Conservation (phyloP, 2,888 invertebrate species). For the Cephus pulcher region DNA sequence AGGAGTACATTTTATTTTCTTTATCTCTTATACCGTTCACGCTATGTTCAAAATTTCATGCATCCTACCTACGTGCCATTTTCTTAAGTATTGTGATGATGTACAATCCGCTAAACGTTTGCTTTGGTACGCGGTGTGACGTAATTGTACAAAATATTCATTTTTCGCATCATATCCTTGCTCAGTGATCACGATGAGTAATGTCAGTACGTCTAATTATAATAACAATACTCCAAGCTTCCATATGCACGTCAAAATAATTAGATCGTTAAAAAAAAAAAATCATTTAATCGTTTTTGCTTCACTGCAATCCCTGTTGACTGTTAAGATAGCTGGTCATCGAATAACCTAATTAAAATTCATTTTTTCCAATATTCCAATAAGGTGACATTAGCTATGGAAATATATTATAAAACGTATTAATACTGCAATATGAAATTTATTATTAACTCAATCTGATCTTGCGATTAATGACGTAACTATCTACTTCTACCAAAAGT, state of each 20-base stretch:
- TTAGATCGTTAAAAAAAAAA: background rate
- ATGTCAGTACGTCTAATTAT: background rate
- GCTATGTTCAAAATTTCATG: background rate
- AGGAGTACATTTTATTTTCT: slow-evolving; percentile 52
- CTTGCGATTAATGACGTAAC: background rate
- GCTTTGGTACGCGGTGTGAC: background rate
- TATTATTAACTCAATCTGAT: background rate
- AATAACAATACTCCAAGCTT: background rate
- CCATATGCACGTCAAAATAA: background rate
- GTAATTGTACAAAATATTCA: background rate
- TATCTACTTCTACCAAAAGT: background rate
- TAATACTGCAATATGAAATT: background rate
- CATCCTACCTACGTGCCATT: background rate
- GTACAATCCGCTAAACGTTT: background rate
- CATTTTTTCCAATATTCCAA: background rate
- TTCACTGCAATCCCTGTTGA: background rate
- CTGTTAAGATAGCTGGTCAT: background rate
- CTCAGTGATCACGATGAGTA: background rate
- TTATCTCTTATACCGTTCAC: slow-evolving; percentile 18
- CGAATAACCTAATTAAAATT: background rate
- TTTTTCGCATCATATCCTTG: background rate
- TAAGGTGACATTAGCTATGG: background rate
- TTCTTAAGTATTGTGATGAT: background rate
- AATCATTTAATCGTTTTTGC: background rate
- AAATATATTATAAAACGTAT: background rate